Conservation (phyloP, 2,113 vertebrate genomes). For the Oxyruncus cristatus region DNA sequence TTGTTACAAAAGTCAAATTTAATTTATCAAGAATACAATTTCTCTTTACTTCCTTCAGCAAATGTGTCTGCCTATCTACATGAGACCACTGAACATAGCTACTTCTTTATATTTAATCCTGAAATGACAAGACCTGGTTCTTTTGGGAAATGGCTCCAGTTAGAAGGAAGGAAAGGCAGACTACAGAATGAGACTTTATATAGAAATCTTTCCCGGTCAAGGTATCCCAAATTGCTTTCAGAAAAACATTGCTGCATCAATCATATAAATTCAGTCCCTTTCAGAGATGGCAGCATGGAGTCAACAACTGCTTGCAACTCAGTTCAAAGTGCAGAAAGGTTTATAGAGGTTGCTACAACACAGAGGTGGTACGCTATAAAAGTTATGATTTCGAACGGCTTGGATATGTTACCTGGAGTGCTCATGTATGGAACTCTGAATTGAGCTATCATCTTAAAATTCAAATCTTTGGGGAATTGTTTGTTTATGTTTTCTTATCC, state of each 20-base stretch:
- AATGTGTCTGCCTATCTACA: not conserved
- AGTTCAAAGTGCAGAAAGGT: not conserved
- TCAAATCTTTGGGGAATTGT: not conserved
- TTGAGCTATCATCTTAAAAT: not conserved
- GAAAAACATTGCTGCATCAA: not conserved
- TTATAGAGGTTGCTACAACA: not conserved
- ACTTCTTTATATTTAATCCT: not conserved
- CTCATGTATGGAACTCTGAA: not conserved
- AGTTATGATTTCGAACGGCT: not conserved
- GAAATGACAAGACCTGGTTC: not conserved
- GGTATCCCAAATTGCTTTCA: not conserved
- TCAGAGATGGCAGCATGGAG: not conserved
- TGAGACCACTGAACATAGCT: not conserved
- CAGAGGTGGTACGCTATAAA: rapidly evolving
- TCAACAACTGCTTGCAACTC: not conserved
- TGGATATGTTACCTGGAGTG: not conserved
- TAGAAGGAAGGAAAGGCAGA: not conserved
- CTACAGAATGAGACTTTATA: not conserved
- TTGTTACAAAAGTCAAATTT: not conserved
- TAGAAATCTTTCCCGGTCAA: not conserved
- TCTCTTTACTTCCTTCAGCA: not conserved
- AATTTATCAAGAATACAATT: not conserved
- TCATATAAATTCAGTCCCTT: not conserved
- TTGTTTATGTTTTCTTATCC: not conserved
- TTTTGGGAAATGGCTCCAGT: not conserved